A percentile compares a stretch with the other conserved stretches of the same genome.
Evolutionary conservation across 2,797 vertebrate genomes (phyloP).

Genomic region (Siniperca undulata): DNA sequence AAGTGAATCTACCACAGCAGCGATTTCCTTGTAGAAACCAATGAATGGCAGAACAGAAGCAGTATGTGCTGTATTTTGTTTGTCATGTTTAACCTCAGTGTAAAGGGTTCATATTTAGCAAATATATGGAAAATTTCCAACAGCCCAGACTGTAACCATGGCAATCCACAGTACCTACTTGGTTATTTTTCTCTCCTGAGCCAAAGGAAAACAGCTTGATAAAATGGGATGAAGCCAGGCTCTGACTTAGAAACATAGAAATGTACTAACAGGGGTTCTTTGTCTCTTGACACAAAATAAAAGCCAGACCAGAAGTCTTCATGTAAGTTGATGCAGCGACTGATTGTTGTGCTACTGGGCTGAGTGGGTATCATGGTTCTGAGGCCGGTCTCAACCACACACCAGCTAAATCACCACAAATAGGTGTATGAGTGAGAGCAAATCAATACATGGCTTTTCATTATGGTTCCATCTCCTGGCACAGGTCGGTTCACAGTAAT

Average conservation of each 20-base stretch:
- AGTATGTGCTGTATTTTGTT: conserved; percentile 12
- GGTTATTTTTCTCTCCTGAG: conserved; percentile 65
- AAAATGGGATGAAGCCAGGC: conserved; percentile 63
- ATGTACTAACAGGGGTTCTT: conserved; percentile 25
- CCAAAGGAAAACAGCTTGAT: conserved; percentile 75
- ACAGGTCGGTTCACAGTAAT: conserved; percentile 46
- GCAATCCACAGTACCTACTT: conserved; percentile 72
- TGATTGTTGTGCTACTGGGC: conserved; percentile 33
- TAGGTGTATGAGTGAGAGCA: conserved; percentile 67
- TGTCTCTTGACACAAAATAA: conserved; percentile 30
- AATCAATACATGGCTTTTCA: conserved; percentile 80
- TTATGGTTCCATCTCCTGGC: conserved; percentile 70
- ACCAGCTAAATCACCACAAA: conserved; percentile 58
- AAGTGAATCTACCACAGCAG: conserved; percentile 13
- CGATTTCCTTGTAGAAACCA: neutral
- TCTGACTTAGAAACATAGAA: conserved; percentile 20
- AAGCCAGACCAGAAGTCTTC: conserved; percentile 24
- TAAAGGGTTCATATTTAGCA: conserved; percentile 59
- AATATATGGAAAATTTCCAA: conserved; percentile 65
- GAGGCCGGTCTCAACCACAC: conserved; percentile 35
- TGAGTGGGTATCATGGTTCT: conserved; percentile 37
- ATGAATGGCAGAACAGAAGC: conserved; percentile 20
- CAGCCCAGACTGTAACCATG: conserved; percentile 77
- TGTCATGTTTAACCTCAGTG: conserved; percentile 54
- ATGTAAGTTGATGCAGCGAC: conserved; percentile 13